A percentile compares a stretch with the other conserved stretches of the same genome.
Conservation (phyloP, 2,797 vertebrate species). For the Lithobates sylvaticus region DNA sequence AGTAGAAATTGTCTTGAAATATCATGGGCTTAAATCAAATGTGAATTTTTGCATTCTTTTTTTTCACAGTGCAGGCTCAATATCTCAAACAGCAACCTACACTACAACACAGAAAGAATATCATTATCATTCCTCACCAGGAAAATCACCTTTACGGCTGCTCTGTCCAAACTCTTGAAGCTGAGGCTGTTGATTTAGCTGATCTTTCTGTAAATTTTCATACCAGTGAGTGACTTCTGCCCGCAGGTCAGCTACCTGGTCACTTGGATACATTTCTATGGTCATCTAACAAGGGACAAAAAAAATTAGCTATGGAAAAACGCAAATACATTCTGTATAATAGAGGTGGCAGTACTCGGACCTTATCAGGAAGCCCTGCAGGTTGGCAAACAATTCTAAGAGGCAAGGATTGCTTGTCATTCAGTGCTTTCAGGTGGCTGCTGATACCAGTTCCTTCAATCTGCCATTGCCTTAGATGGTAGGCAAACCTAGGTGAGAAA, state of each 20-base stretch:
- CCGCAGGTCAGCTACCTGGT: conserved; percentile 96
- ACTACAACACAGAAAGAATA: neutral
- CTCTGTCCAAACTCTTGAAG: conserved; percentile 97
- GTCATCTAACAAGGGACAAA: conserved; percentile 85
- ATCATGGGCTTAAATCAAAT: no score
- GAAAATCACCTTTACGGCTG: conserved; percentile 91
- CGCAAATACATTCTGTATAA: neutral
- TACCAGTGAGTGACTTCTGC: conserved; percentile 99
- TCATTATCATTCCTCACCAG: conserved; percentile 78
- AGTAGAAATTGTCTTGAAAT: no score
- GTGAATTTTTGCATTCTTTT: neutral
- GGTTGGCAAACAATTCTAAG: conserved; percentile 97
- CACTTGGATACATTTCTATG: conserved; percentile 98
- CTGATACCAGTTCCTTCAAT: conserved; percentile 98
- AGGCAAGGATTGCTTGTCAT: conserved; percentile 96
- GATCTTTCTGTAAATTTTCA: conserved; percentile 98
- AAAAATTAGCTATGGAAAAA: neutral
- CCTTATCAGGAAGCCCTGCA: conserved; percentile 97
- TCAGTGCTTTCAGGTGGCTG: conserved; percentile 97
- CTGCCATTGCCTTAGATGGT: conserved; percentile 98
- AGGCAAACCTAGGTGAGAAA: conserved; percentile 87
- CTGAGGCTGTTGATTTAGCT: conserved; percentile 98
- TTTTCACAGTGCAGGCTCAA: neutral
- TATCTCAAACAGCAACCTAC: neutral
- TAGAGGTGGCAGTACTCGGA: conserved; percentile 64